A percentile compares a stretch with the other conserved stretches of the same genome.
phyloP scores from a whole-genome alignment of 2,113 vertebrate species.

The Mixornis gularis region DNA sequence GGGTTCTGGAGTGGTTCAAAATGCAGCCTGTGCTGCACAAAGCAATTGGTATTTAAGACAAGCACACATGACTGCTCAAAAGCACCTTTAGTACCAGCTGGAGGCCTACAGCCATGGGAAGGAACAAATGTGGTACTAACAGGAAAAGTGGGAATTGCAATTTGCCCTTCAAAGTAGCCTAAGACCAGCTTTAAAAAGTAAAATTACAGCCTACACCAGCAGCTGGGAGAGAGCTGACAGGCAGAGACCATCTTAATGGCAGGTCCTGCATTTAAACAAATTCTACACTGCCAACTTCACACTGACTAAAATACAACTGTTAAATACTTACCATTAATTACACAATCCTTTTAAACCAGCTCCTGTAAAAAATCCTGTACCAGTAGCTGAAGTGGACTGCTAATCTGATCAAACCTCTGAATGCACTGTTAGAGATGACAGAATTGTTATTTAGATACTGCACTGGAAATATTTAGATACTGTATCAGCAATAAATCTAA shows the following conservation, averaged over 20 bases:
- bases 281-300: neutral
- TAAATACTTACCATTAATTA: neutral
- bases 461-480: neutral
- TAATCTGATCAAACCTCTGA: neutral
- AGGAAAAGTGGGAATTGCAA: neutral
- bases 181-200: neutral
- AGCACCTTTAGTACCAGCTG: neutral
- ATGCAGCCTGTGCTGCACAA: slow-evolving; percentile 15
- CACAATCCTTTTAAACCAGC: neutral
- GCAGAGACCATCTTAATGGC: neutral
- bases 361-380: neutral
- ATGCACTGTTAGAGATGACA: neutral
- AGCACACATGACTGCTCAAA: neutral
- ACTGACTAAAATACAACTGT: neutral
- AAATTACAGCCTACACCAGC: neutral
- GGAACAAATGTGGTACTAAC: neutral
- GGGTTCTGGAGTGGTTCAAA: neutral
- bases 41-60: neutral
- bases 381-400: neutral
- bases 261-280: neutral
- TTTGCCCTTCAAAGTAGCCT: neutral
- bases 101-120: neutral
- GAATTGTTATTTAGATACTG: neutral
- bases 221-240: neutral
- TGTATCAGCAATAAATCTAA: neutral